phyloP scores from a whole-genome alignment of 1,140 invertebrate species.

The Brevipalpus yothersi region DNA sequence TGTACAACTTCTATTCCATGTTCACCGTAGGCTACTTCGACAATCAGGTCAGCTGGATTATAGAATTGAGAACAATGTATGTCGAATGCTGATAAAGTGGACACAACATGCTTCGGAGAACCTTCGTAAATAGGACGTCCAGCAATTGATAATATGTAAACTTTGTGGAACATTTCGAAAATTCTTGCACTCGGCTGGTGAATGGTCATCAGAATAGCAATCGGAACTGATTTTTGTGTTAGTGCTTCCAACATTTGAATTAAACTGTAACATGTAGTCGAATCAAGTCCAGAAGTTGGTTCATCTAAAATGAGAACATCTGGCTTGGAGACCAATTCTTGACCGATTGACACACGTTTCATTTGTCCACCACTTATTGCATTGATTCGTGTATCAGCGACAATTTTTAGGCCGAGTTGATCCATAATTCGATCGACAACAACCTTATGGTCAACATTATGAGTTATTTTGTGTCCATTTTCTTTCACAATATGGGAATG shows the following conservation, averaged over 20 bases:
- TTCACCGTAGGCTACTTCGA: conserved; percentile 2
- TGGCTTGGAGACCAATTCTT: conserved; percentile 2
- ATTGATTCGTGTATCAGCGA: not conserved
- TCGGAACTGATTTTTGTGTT: not conserved
- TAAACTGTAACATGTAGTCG: not conserved
- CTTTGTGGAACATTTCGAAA: conserved; percentile 4
- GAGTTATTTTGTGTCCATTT: not conserved
- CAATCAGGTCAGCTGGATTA: conserved; percentile 5
- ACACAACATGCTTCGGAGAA: not conserved
- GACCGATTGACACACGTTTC: conserved; percentile 6
- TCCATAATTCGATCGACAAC: not conserved
- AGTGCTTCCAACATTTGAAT: not conserved
- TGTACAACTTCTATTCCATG: not conserved
- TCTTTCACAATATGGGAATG: not conserved
- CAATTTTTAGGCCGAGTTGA: not conserved
- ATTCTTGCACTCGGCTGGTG: conserved; percentile 4
- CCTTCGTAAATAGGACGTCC: conserved; percentile 5
- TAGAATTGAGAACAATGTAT: not conserved
- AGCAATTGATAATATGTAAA: not conserved
- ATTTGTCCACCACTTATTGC: conserved; percentile 2
- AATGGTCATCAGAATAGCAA: conserved; percentile 3
- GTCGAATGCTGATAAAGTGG: not conserved
- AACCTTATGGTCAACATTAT: not conserved
- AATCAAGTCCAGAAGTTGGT: conserved; percentile 6
- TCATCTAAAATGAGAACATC: conserved; percentile 7